Percentiles rank a stretch among this genome's conserved stretches.
phyloP scores from a whole-genome alignment of 2,888 invertebrate genomes.

The Athetis lepigone region DNA sequence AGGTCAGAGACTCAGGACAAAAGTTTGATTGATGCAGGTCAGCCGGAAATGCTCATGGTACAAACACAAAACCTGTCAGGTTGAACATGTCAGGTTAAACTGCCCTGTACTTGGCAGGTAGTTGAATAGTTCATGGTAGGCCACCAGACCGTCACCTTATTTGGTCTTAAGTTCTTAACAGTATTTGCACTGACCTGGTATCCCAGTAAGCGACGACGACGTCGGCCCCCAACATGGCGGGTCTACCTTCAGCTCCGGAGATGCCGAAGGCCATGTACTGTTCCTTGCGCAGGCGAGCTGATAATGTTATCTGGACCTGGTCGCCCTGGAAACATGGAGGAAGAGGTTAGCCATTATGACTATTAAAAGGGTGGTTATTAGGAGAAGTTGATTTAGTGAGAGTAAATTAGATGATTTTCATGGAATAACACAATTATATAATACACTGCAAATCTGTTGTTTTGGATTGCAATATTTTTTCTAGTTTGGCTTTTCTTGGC shows the following conservation, averaged over 20 bases:
- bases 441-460: not conserved
- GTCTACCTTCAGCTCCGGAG: slow-evolving; percentile 93
- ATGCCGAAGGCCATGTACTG: slow-evolving; percentile 97
- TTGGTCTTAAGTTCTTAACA: no score
- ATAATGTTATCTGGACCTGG: slow-evolving; percentile 94
- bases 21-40: no score
- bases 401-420: not conserved
- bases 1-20: no score
- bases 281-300: slow-evolving; percentile 94
- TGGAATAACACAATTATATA: not conserved
- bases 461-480: not conserved
- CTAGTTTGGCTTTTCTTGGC: no score
- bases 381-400: not conserved
- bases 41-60: no score
- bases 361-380: not conserved
- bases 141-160: no score
- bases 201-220: slow-evolving; percentile 95
- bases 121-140: no score
- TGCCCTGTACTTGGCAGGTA: no score
- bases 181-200: slow-evolving; percentile 68
- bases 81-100: no score
- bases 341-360: not conserved
- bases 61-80: no score
- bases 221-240: slow-evolving; percentile 96
- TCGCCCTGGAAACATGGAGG: slow-evolving; percentile 78